Percentiles rank a stretch among this genome's conserved stretches.
These are phyloP conservation scores for Cyrtonyx montezumae DNA, from an alignment of 2,113 vertebrate species.

Conservation along the genomic window DNA sequence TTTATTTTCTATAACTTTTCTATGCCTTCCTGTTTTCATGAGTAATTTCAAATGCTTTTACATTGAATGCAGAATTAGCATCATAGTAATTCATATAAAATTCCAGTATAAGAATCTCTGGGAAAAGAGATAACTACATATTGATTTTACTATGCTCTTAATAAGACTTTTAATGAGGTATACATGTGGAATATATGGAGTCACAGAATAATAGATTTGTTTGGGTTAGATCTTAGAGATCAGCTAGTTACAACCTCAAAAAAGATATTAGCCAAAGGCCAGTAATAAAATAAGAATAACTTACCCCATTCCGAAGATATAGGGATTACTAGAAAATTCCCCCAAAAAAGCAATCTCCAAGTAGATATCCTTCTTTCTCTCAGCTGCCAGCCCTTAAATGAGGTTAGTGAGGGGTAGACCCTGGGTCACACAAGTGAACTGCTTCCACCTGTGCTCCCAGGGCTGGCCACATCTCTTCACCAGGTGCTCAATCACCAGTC, in stretches of 20 bases:
- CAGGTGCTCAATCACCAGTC: too few relatives aligned
- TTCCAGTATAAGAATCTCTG: background rate
- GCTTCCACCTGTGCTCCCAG: too few relatives aligned
- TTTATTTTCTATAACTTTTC: background rate
- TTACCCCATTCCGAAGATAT: too few relatives aligned
- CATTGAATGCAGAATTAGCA: background rate
- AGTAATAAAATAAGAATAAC: too few relatives aligned
- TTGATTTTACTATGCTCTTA: background rate
- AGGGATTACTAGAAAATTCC: too few relatives aligned
- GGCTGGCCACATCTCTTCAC: too few relatives aligned
- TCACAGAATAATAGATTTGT: background rate
- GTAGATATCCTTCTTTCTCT: too few relatives aligned
- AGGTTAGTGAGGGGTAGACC: too few relatives aligned
- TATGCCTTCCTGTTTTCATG: background rate
- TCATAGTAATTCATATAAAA: background rate
- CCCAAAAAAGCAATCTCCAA: too few relatives aligned
- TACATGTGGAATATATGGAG: accelerated
- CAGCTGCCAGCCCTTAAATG: too few relatives aligned
- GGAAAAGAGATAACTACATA: background rate
- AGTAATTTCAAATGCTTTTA: background rate
- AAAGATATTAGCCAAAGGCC: too few relatives aligned
- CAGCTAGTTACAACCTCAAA: background rate
- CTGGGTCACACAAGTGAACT: too few relatives aligned
- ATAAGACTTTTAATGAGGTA: background rate
- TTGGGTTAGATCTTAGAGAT: background rate